These are phyloP conservation scores for Tokudaia tokunoshimensis DNA, from an alignment of 2,797 vertebrate genomes.

Conservation along the genomic window DNA sequence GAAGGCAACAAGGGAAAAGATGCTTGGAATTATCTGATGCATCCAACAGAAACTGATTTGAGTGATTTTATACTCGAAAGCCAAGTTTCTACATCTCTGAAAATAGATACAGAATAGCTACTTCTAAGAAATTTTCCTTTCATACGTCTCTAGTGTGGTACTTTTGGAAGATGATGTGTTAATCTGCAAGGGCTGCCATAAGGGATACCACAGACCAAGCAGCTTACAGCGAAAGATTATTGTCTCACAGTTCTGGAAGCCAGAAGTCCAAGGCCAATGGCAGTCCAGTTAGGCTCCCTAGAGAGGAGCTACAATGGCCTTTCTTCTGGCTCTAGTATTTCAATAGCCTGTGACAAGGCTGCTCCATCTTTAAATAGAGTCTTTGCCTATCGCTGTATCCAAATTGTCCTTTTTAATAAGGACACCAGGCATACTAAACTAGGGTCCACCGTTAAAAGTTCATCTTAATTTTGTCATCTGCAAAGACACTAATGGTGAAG, in stretches of 20 bases:
- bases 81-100: slow-evolving; percentile 44
- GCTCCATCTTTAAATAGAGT: background rate
- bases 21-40: background rate
- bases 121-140: slow-evolving; percentile 16
- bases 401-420: background rate
- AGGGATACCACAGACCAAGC: background rate
- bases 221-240: background rate
- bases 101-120: slow-evolving; percentile 22
- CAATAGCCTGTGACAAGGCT: background rate
- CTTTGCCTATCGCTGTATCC: background rate
- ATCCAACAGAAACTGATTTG: background rate
- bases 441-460: background rate
- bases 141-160: background rate
- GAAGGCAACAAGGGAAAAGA: background rate
- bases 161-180: background rate
- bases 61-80: slow-evolving; percentile 44
- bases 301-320: background rate
- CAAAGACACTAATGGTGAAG: background rate
- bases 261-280: background rate
- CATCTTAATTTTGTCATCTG: background rate
- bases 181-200: background rate
- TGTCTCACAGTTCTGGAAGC: background rate
- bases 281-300: background rate
- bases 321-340: background rate
- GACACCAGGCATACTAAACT: background rate